Percentiles rank a stretch among this genome's conserved stretches.
phyloP scores from a whole-genome alignment of 1,140 invertebrate species.

The Drosophila ambigua region DNA sequence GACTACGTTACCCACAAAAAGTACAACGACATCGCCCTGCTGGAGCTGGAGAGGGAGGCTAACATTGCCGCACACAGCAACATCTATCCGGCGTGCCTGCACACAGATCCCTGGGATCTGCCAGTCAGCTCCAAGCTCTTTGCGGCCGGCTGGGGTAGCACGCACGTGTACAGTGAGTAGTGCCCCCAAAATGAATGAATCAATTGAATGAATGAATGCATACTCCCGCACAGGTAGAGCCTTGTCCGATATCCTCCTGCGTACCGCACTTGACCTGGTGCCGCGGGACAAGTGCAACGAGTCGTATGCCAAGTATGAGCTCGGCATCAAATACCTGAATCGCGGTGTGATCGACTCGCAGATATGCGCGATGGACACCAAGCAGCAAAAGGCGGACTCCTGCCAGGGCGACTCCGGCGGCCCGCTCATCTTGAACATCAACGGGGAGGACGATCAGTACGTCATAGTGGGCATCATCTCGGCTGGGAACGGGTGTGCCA shows the following conservation, averaged over 20 bases:
- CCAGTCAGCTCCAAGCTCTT: conserved; percentile 35
- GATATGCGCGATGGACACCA: conserved; percentile 85
- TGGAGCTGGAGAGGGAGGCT: conserved; percentile 54
- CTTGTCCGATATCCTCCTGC: conserved; percentile 60
- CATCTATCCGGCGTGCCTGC: conserved; percentile 57
- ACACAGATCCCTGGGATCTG: conserved; percentile 54
- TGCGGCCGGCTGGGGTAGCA: conserved; percentile 72
- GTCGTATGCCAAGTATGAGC: no score
- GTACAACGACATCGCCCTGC: conserved; percentile 73
- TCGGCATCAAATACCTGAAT: no score
- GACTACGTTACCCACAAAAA: conserved; percentile 57
- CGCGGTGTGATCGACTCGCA: conserved; percentile 74
- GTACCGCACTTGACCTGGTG: conserved; percentile 58
- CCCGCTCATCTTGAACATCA: conserved; percentile 27
- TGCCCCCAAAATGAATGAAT: background rate
- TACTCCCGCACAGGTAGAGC: conserved; percentile 30
- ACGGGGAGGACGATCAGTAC: conserved; percentile 18
- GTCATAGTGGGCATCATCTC: conserved; percentile 27
- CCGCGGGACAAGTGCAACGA: conserved; percentile 49
- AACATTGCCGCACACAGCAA: conserved; percentile 8
- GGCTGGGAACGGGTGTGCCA: conserved; percentile 34
- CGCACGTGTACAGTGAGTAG: conserved; percentile 63
- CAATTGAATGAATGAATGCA: no score
- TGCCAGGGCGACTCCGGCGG: conserved; percentile 43
- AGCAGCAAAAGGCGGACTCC: conserved; percentile 58